phyloP scores from a whole-genome alignment of 2,113 vertebrate species.

The Mohoua ochrocephala region DNA sequence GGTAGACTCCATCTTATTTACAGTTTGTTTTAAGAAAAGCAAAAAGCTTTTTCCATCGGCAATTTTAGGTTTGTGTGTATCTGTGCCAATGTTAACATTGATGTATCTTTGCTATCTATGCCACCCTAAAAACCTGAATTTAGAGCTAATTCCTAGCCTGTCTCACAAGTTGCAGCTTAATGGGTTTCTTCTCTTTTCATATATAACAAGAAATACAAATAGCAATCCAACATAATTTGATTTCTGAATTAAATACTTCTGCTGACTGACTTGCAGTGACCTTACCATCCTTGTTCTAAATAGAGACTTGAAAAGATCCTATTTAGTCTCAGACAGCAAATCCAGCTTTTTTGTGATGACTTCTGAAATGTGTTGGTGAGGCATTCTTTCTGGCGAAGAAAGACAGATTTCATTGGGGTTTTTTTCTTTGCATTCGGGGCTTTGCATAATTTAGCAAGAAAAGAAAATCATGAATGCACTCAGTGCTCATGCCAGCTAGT shows the following conservation, averaged over 20 bases:
- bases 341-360: background rate
- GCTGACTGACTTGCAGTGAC: background rate
- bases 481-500: background rate
- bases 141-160: background rate
- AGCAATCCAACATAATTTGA: background rate
- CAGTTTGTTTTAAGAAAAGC: slow-evolving; percentile 7
- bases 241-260: background rate
- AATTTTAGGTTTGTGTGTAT: background rate
- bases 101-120: background rate
- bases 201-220: background rate
- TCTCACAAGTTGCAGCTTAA: background rate
- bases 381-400: background rate
- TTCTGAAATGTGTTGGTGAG: background rate
- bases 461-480: background rate
- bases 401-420: background rate
- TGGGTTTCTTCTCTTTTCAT: background rate
- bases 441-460: background rate
- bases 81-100: background rate
- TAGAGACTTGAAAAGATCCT: background rate
- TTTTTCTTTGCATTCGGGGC: background rate
- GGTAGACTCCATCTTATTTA: background rate
- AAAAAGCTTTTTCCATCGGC: background rate
- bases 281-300: background rate
- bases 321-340: background rate
- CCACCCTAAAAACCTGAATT: background rate